Evolutionary conservation across 2,113 vertebrate genomes (phyloP).

Genomic region (Ophiodon elongatus): DNA sequence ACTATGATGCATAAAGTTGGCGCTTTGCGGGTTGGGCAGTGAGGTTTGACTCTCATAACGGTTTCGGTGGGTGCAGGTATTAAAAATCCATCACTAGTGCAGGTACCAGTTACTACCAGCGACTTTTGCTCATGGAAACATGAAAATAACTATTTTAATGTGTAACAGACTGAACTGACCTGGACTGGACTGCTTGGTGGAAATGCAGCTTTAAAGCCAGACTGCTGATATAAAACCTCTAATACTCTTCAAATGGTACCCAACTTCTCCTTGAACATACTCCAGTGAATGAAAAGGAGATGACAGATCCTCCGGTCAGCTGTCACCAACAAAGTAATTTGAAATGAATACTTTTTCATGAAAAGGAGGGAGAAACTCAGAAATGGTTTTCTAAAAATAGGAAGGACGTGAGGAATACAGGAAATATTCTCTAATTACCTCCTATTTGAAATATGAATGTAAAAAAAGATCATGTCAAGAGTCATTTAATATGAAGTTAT

Average conservation of each 20-base stretch:
- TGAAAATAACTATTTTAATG: neutral
- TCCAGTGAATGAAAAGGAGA: constrained; percentile 54
- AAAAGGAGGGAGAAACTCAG: constrained; percentile 6
- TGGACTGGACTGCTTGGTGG: neutral
- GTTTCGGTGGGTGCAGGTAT: neutral
- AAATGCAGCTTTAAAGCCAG: constrained; percentile 5
- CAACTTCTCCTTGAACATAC: constrained; percentile 37
- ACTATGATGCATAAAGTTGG: neutral
- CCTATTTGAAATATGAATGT: constrained; percentile 14
- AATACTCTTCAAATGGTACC: neutral
- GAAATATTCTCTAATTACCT: constrained; percentile 8
- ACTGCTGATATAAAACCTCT: neutral
- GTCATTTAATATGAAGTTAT: neutral
- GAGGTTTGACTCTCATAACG: neutral
- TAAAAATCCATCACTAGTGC: neutral
- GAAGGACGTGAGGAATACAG: neutral
- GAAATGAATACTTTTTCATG: constrained; percentile 22
- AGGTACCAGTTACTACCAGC: neutral
- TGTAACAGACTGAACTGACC: neutral
- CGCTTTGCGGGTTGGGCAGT: neutral
- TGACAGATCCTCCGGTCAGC: constrained; percentile 58
- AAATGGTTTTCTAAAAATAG: neutral
- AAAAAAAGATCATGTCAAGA: neutral
- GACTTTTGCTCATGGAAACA: neutral
- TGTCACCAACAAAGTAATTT: constrained; percentile 56